Evolutionary conservation across 2,888 invertebrate genomes (phyloP).

Genomic region (Phasia obesa): DNA sequence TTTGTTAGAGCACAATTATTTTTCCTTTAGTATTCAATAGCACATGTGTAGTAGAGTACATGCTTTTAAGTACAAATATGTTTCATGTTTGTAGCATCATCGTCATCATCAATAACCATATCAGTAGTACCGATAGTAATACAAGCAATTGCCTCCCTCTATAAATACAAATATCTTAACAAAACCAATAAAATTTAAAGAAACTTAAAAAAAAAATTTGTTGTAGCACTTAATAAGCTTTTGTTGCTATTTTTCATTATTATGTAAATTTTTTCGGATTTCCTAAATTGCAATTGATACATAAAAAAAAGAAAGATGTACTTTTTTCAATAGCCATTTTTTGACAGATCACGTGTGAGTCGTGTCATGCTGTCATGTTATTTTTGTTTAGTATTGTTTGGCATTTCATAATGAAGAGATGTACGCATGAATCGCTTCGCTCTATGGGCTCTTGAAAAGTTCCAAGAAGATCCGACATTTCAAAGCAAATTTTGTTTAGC

Average conservation of each 20-base stretch:
- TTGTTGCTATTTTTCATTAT: neutral
- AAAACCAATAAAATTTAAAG: constrained; percentile 34
- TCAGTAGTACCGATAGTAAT: constrained; percentile 3
- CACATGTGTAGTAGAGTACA: neutral
- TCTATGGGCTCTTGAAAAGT: too few relatives aligned
- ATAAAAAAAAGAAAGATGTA: too few relatives aligned
- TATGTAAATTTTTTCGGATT: neutral
- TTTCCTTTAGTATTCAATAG: neutral
- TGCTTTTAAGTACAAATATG: neutral
- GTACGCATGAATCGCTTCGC: too few relatives aligned
- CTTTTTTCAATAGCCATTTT: too few relatives aligned
- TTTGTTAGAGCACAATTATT: constrained; percentile 4
- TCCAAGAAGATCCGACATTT: too few relatives aligned
- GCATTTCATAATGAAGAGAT: too few relatives aligned
- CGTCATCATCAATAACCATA: constrained; percentile 30
- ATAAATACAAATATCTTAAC: constrained; percentile 43
- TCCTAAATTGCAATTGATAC: too few relatives aligned
- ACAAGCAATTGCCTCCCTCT: constrained; percentile 15
- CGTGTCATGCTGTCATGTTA: too few relatives aligned
- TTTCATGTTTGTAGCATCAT: neutral
- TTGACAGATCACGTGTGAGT: too few relatives aligned
- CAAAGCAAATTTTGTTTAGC: too few relatives aligned
- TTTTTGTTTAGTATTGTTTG: too few relatives aligned
- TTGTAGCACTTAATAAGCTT: neutral
- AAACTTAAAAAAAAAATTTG: constrained; percentile 6